A percentile compares a stretch with the other conserved stretches of the same genome.
These are phyloP conservation scores for Crepidodera aurea DNA, from an alignment of 2,888 invertebrate genomes.

Conservation along the genomic window DNA sequence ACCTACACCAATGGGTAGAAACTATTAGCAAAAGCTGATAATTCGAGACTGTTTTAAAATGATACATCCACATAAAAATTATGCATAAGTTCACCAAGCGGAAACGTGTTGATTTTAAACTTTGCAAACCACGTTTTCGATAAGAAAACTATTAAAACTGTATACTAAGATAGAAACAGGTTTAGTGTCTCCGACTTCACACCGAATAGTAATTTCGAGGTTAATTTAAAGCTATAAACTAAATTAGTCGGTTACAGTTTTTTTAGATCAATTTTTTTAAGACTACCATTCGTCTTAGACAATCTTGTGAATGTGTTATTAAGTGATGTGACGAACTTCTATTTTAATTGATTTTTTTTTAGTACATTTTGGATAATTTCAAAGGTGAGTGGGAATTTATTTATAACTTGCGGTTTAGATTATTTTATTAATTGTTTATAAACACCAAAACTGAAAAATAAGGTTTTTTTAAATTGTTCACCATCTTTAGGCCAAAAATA, in stretches of 20 bases:
- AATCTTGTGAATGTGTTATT: slow-evolving; percentile 16
- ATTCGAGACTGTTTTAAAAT: slow-evolving; percentile 13
- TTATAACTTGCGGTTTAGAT: not conserved
- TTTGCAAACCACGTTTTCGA: slow-evolving; percentile 26
- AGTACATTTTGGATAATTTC: slow-evolving; percentile 11
- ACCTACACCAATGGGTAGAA: slow-evolving; percentile 11
- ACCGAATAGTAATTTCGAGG: slow-evolving; percentile 19
- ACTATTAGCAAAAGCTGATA: slow-evolving; percentile 9
- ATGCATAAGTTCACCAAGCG: slow-evolving; percentile 13
- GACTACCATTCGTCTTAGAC: not conserved
- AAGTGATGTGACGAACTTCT: slow-evolving; percentile 20
- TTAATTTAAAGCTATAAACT: slow-evolving; percentile 15
- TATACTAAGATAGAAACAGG: slow-evolving; percentile 21
- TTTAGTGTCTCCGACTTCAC: slow-evolving; percentile 17
- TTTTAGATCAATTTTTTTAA: slow-evolving; percentile 10
- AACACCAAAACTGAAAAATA: slow-evolving; percentile 2
- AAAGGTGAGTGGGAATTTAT: slow-evolving; percentile 6
- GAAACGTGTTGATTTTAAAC: slow-evolving; percentile 26
- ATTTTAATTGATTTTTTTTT: not conserved
- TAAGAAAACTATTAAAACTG: slow-evolving; percentile 27
- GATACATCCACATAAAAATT: slow-evolving; percentile 13
- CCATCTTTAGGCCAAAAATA: too few relatives aligned
- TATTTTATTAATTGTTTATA: slow-evolving; percentile 8
- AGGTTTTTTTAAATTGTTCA: too few relatives aligned
- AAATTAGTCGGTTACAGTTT: slow-evolving; percentile 12